Percentiles rank a stretch among this genome's conserved stretches.
Evolutionary conservation across 2,888 invertebrate species (phyloP).

Genomic region (Drosophila vallismaia): DNA sequence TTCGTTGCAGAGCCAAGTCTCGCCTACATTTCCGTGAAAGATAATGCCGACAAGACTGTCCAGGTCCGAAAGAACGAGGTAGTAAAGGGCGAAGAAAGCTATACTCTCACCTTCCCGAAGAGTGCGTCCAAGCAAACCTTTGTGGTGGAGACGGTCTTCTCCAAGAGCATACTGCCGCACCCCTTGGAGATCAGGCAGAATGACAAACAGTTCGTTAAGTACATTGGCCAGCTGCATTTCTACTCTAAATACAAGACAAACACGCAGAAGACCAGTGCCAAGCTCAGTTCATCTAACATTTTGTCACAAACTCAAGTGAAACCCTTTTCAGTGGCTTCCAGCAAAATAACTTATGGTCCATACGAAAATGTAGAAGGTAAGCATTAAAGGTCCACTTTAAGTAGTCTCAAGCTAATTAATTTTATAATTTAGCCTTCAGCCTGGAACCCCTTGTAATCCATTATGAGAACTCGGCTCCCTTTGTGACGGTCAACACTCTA

Average conservation of each 20-base stretch:
- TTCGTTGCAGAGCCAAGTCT: slow-evolving; percentile 87
- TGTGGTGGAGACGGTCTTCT: slow-evolving; percentile 89
- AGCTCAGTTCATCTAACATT: slow-evolving; percentile 90
- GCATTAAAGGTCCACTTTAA: background rate
- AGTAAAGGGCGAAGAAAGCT: slow-evolving; percentile 85
- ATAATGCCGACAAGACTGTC: slow-evolving; percentile 86
- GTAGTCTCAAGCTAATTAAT: background rate
- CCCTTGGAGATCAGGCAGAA: slow-evolving; percentile 95
- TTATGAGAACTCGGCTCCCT: slow-evolving; percentile 98
- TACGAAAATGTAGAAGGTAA: slow-evolving; percentile 88
- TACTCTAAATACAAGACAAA: slow-evolving; percentile 92
- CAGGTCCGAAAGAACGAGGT: slow-evolving; percentile 85
- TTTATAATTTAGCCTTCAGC: slow-evolving; percentile 83
- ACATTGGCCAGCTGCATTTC: slow-evolving; percentile 92
- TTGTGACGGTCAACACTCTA: slow-evolving; percentile 95
- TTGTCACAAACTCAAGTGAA: slow-evolving; percentile 91
- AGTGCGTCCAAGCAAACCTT: slow-evolving; percentile 73
- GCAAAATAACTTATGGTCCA: slow-evolving; percentile 94
- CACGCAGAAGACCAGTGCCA: slow-evolving; percentile 92
- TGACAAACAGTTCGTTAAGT: slow-evolving; percentile 96
- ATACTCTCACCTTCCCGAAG: slow-evolving; percentile 85
- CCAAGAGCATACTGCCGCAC: slow-evolving; percentile 91
- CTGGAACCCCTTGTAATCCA: slow-evolving; percentile 91
- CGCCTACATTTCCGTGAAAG: slow-evolving; percentile 90
- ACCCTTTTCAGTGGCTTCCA: slow-evolving; percentile 91